A percentile compares a stretch with the other conserved stretches of the same genome.
phyloP scores from a whole-genome alignment of 2,113 vertebrate genomes.

The Puntigrus tetrazona region DNA sequence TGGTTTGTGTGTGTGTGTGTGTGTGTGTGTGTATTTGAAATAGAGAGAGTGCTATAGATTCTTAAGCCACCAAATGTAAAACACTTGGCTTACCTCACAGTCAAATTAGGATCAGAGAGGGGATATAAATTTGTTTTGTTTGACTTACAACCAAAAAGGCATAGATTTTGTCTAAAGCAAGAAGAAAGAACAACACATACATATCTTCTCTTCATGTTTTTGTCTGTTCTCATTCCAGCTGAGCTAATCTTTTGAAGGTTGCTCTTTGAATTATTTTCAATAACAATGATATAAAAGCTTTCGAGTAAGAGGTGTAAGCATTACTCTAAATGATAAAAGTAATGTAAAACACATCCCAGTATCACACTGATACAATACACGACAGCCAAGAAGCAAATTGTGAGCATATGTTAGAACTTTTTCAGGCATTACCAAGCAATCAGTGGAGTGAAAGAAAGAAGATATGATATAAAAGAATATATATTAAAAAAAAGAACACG shows the following conservation, averaged over 20 bases:
- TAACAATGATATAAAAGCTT: slow-evolving; percentile 45
- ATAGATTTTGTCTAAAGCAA: slow-evolving; percentile 29
- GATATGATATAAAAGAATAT: slow-evolving; percentile 65
- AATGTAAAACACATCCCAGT: slow-evolving; percentile 47
- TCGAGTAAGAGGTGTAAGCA: slow-evolving; percentile 47
- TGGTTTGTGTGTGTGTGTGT: slow-evolving; percentile 4
- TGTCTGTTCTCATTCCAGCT: slow-evolving; percentile 43
- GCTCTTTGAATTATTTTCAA: slow-evolving; percentile 19
- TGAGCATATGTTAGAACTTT: slow-evolving; percentile 72
- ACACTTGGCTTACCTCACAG: background rate
- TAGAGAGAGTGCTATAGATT: background rate
- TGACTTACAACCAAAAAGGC: slow-evolving; percentile 27
- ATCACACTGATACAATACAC: slow-evolving; percentile 50
- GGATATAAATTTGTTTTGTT: background rate
- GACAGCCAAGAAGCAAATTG: slow-evolving; percentile 70
- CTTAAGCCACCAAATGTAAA: slow-evolving; percentile 12
- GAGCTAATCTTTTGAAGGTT: slow-evolving; percentile 40
- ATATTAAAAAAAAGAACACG: too few relatives aligned
- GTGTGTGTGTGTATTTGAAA: background rate
- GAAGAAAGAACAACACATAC: slow-evolving; percentile 14
- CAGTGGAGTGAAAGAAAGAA: slow-evolving; percentile 68
- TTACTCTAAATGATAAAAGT: slow-evolving; percentile 60
- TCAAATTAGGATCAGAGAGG: slow-evolving; percentile 33
- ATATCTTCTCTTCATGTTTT: slow-evolving; percentile 25
- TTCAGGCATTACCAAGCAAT: slow-evolving; percentile 66